Base-by-base conservation (phyloP, 2,113 vertebrate genomes). In the Ursus arctos region DNA sequence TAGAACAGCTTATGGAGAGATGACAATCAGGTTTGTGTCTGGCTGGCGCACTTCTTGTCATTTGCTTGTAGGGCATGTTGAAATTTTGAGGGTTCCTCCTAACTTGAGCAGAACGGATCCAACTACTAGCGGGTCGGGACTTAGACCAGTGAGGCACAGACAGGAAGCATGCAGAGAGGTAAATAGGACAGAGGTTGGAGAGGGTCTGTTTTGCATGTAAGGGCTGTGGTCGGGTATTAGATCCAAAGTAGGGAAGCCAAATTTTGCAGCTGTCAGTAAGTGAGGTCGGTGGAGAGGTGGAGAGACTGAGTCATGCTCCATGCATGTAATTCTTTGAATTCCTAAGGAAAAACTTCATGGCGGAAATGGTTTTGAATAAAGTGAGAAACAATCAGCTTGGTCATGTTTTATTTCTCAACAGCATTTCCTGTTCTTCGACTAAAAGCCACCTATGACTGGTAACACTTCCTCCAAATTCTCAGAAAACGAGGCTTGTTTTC, bases 341-440 rank as follows among this genome's bases (percentile, higher is more conserved):
- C 55, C 47, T 81, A 77, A 89, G 86, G n/a, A 88, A 92, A 87
- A 80, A 4, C 15, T n/a, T 72, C 76, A 47, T 40, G 65, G 47
- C 26, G 33, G 51, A 81, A 74, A 93, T n/a, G 24, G 28, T 43
- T 94, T 96, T 71, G 18, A 81, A 55, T n/a, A n/a, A 47, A 82
- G 59, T 4, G 15, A 89, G 65, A 49, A 76, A 55, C 47, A 59
- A 59, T 72, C 4, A 11, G 13, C 59, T 91, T 72, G 59, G 67
- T 96, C 91, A 88, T 77, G 47, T 43, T 93, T 97, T 93, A 88
- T 96, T 95, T 97, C 83, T 74, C 96, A 97, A 96, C n/a, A 36
- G 5, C 36, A 83, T 67, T 97, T 96, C 93, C 92, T 96, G 83
- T 40, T 89, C 67, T 93, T 85, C 22, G 9, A 81, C 24, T 53